A percentile compares a stretch with the other conserved stretches of the same genome.
Conservation (phyloP, 64 coral and sea anemone species). For the Actinia tenebrosa region DNA sequence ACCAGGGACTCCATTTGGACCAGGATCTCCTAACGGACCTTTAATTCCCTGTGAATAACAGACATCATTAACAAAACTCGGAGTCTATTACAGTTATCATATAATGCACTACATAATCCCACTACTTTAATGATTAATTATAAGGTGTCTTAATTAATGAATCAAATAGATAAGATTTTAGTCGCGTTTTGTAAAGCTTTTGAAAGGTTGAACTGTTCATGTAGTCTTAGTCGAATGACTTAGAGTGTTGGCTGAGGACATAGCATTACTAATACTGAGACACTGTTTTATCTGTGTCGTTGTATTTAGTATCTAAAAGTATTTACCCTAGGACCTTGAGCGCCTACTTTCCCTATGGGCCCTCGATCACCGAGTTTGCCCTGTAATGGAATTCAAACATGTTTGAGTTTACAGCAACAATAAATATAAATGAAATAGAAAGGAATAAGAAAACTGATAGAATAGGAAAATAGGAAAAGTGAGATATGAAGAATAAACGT, state of each 20-base stretch:
- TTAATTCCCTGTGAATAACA: not conserved
- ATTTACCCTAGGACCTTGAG: conserved; percentile 15
- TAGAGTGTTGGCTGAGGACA: not conserved
- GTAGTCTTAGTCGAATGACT: not conserved
- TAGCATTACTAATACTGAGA: too few species aligned
- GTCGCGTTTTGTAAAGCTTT: too few species aligned
- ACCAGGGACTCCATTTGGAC: not conserved
- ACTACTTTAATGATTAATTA: too few species aligned
- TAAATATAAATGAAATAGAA: not conserved
- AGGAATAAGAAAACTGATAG: not conserved
- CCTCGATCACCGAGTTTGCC: conserved; percentile 30
- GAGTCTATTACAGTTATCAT: not conserved
- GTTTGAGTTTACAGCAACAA: conserved; percentile 7
- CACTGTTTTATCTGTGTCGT: too few species aligned
- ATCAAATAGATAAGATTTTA: too few species aligned
- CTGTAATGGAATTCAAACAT: conserved; percentile 21
- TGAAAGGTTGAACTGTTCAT: too few species aligned
- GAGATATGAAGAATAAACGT: conserved; percentile 29
- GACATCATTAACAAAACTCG: not conserved
- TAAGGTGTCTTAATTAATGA: too few species aligned
- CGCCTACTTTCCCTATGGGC: not conserved
- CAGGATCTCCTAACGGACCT: not conserved
- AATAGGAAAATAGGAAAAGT: not conserved
- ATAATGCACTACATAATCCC: too few species aligned
- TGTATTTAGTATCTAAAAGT: not conserved